Evolutionary conservation across 2,797 vertebrate genomes (phyloP).

Genomic region (Hyperoplus immaculatus): DNA sequence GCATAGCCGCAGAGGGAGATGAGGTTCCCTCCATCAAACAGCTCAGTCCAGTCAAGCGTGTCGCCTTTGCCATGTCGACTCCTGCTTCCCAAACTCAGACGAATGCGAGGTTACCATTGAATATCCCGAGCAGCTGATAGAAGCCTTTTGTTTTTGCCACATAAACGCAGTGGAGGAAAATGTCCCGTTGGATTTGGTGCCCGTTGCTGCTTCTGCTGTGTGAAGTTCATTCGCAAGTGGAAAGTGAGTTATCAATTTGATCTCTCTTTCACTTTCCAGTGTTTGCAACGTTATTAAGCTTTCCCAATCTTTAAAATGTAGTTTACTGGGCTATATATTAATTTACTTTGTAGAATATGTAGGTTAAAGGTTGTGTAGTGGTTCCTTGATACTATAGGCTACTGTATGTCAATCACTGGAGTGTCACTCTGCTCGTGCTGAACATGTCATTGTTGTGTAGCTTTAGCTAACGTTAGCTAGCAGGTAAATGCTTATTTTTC

Average conservation of each 20-base stretch:
- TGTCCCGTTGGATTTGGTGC: slow-evolving; percentile 53
- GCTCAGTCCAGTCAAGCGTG: slow-evolving; percentile 48
- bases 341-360: too few relatives aligned
- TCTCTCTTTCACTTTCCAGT: fast-evolving
- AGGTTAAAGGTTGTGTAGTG: neutral
- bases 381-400: fast-evolving
- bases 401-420: slow-evolving; percentile 10
- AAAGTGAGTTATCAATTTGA: slow-evolving; percentile 60
- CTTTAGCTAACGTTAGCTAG: slow-evolving; percentile 1
- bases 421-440: neutral
- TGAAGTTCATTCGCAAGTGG: slow-evolving; percentile 68
- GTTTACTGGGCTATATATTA: fast-evolving
- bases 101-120: slow-evolving; percentile 1
- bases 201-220: slow-evolving; percentile 26
- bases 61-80: neutral
- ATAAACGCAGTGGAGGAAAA: slow-evolving; percentile 44
- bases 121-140: fast-evolving
- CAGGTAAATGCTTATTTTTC: neutral
- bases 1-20: neutral
- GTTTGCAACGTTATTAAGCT: too few relatives aligned
- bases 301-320: neutral
- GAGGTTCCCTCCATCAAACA: fast-evolving
- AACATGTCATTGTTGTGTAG: neutral
- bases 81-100: neutral
- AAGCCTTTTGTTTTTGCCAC: neutral